Conservation (phyloP, 2,113 vertebrate species). For the Agelaius tricolor region DNA sequence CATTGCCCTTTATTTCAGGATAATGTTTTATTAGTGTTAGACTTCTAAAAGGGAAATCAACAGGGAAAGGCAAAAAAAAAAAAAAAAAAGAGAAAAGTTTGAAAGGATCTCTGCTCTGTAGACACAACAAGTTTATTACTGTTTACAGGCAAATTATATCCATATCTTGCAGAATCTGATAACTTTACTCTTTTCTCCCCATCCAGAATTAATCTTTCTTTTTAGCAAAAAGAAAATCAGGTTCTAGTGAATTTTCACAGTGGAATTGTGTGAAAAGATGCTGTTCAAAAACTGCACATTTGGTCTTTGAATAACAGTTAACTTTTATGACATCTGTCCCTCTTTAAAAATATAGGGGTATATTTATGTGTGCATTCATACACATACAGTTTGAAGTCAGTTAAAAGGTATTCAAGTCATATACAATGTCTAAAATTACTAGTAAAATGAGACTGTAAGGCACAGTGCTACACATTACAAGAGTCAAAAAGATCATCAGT, state of each 20-base stretch:
- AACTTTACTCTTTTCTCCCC: background rate
- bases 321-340: background rate
- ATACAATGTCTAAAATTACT: background rate
- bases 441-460: background rate
- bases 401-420: background rate
- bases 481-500: background rate
- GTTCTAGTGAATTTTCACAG: background rate
- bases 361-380: background rate
- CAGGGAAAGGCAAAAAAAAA: background rate
- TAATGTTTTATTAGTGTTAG: background rate
- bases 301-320: background rate
- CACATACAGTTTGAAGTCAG: background rate
- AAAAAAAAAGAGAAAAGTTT: background rate
- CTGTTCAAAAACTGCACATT: background rate
- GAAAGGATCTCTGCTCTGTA: background rate
- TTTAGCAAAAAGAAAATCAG: background rate
- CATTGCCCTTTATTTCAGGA: background rate
- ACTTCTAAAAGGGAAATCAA: background rate
- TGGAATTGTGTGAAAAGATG: background rate
- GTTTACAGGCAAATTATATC: background rate
- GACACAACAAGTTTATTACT: background rate
- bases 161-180: background rate
- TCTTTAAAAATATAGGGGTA: background rate
- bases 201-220: background rate
- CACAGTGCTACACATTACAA: background rate